These are phyloP conservation scores for Linyphia triangularis DNA, from an alignment of 2,888 invertebrate species.

Conservation along the genomic window DNA sequence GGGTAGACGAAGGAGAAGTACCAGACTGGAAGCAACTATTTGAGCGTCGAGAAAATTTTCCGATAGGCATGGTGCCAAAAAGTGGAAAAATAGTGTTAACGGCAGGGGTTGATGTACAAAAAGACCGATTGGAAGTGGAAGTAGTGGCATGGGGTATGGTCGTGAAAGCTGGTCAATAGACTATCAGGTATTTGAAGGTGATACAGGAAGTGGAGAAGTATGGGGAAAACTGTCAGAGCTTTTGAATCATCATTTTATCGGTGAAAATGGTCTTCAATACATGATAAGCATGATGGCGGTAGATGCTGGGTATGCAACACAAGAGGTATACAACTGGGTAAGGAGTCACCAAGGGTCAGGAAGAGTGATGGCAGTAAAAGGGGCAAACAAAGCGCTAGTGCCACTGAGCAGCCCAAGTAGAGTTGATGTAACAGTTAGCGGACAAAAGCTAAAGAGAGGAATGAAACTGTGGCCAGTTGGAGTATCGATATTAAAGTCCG, in stretches of 20 bases:
- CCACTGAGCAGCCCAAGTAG: constrained; percentile 8
- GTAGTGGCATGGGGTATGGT: not conserved
- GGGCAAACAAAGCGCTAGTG: constrained; percentile 13
- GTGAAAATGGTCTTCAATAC: constrained; percentile 14
- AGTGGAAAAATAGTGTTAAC: constrained; percentile 10
- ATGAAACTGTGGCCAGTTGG: not conserved
- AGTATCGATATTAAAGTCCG: no score
- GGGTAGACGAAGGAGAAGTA: not conserved
- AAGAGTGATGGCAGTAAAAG: constrained; percentile 1
- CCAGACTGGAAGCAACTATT: not conserved
- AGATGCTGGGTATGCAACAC: constrained; percentile 1
- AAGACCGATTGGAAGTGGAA: constrained; percentile 1
- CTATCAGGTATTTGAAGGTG: not conserved
- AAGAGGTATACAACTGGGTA: constrained; percentile 16
- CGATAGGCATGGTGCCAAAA: constrained; percentile 1
- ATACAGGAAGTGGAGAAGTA: not conserved
- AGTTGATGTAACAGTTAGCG: constrained; percentile 9
- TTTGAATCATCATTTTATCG: constrained; percentile 17
- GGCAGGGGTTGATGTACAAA: not conserved
- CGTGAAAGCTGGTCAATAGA: not conserved
- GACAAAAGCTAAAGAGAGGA: not conserved
- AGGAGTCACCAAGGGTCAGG: not conserved
- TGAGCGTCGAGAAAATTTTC: not conserved
- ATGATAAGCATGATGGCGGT: constrained; percentile 15
- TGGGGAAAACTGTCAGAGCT: constrained; percentile 1